These are phyloP conservation scores for Calameuta pallipes DNA, from an alignment of 2,888 invertebrate genomes.

Conservation along the genomic window DNA sequence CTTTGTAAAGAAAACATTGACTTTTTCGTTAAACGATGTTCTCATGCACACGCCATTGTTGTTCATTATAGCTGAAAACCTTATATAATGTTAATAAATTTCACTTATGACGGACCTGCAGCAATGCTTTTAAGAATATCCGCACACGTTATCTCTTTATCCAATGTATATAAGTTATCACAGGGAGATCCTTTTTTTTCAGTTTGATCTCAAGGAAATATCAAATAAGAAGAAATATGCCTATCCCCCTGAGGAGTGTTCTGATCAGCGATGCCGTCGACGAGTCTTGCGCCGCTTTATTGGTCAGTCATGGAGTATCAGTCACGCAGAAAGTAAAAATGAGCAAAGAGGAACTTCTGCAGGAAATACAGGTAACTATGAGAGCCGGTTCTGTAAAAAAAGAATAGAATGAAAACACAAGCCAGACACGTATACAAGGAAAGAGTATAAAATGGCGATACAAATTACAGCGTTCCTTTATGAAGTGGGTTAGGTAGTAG, in stretches of 20 bases:
- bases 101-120: background rate
- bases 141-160: background rate
- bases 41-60: background rate
- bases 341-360: constrained; percentile 80
- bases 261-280: constrained; percentile 95
- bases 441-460: background rate
- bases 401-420: background rate
- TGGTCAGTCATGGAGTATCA: constrained; percentile 80
- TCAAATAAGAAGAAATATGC: constrained; percentile 42
- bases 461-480: background rate
- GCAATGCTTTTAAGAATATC: background rate
- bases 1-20: background rate
- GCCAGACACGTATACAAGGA: background rate
- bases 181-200: background rate
- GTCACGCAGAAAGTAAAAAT: constrained; percentile 85
- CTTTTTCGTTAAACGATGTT: background rate
- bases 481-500: background rate
- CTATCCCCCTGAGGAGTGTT: constrained; percentile 75
- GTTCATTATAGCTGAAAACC: background rate
- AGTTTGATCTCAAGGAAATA: background rate
- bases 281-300: constrained; percentile 83
- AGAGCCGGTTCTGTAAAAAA: background rate
- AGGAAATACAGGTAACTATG: constrained; percentile 82
- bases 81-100: background rate
- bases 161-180: background rate